Conservation (phyloP, 1,140 invertebrate species). For the Halictus rubicundus region DNA sequence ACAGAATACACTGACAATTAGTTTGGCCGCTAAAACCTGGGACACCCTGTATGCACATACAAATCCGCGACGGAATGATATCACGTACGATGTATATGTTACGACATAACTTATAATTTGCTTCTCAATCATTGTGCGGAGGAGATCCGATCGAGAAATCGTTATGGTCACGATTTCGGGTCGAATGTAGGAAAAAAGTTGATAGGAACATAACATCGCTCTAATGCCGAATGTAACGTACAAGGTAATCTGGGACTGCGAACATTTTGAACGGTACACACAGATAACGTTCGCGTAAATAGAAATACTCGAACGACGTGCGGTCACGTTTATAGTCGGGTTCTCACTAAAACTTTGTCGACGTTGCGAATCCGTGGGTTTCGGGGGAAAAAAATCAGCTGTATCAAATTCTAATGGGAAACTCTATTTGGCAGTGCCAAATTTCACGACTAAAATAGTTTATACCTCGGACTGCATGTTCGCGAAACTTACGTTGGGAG, state of each 20-base stretch:
- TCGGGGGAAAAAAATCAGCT: slow-evolving; percentile 33
- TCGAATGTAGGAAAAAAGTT: slow-evolving; percentile 6
- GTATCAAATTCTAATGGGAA: slow-evolving; percentile 36
- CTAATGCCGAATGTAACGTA: slow-evolving; percentile 27
- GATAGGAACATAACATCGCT: slow-evolving; percentile 35
- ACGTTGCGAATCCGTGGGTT: slow-evolving; percentile 19
- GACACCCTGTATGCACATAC: background rate
- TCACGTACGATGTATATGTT: background rate
- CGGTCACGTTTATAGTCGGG: slow-evolving; percentile 12
- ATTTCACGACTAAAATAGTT: slow-evolving; percentile 68
- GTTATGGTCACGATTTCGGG: background rate
- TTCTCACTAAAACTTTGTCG: slow-evolving; percentile 7
- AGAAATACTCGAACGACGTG: slow-evolving; percentile 23
- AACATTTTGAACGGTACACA: slow-evolving; percentile 22
- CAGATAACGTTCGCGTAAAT: slow-evolving; percentile 30
- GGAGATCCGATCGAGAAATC: background rate
- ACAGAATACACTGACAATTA: too few species aligned
- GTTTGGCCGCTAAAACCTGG: too few species aligned
- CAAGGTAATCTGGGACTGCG: slow-evolving; percentile 12
- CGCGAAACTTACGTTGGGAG: slow-evolving; percentile 71
- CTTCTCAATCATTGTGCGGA: background rate
- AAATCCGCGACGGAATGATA: slow-evolving; percentile 10
- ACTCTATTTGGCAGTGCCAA: slow-evolving; percentile 61
- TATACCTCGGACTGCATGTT: slow-evolving; percentile 45
- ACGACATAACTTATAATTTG: slow-evolving; percentile 20